These are phyloP conservation scores for Temnothorax curvispinosus DNA, from an alignment of 1,140 invertebrate genomes.

Conservation along the genomic window DNA sequence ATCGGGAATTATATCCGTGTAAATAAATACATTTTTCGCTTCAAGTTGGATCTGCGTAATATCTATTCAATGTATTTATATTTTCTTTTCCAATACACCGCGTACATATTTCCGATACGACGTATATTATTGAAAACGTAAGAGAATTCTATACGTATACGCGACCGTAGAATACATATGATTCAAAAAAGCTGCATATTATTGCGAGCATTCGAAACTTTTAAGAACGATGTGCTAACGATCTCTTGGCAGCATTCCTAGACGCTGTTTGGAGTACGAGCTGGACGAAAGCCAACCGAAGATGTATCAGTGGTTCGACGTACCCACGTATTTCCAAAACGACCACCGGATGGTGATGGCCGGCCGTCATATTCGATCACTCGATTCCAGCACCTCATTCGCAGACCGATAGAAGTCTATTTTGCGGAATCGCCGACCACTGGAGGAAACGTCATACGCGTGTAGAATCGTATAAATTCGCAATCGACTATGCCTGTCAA, in stretches of 20 bases:
- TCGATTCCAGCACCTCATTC: conserved; percentile 7
- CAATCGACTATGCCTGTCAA: conserved; percentile 4
- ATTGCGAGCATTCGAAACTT: conserved; percentile 5
- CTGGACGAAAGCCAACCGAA: conserved; percentile 84
- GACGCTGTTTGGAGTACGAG: conserved; percentile 86
- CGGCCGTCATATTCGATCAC: conserved; percentile 37
- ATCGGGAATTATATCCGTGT: not conserved
- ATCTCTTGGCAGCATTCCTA: conserved; percentile 68
- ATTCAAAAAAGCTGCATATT: not conserved
- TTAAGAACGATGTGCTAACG: conserved; percentile 58
- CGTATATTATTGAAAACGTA: not conserved
- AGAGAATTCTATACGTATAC: not conserved
- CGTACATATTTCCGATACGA: not conserved
- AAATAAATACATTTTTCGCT: conserved; percentile 17
- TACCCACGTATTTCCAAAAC: conserved; percentile 81
- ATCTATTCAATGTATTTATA: not conserved
- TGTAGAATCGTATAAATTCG: conserved; percentile 20
- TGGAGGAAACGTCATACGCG: conserved; percentile 15
- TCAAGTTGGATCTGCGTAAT: not conserved
- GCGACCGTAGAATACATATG: too few species aligned
- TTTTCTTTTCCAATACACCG: not conserved
- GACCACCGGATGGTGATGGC: not conserved
- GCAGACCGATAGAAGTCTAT: conserved; percentile 29
- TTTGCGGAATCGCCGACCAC: not conserved
- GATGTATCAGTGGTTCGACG: conserved; percentile 88